These are phyloP conservation scores for Xanthorhoe spadicearia DNA, from an alignment of 2,888 invertebrate species.

Conservation along the genomic window DNA sequence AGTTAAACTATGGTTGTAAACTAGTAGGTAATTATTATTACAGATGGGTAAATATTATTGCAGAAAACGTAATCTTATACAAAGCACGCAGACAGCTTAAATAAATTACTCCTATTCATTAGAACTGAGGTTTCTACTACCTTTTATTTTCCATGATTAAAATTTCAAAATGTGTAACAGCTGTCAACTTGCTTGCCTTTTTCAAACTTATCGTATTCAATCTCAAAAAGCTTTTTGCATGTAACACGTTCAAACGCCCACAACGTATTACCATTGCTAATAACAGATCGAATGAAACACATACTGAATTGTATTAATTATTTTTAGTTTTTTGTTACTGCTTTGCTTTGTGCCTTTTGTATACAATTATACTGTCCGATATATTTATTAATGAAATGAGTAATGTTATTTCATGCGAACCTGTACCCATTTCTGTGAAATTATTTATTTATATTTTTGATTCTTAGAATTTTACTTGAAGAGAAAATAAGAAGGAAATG, in stretches of 20 bases:
- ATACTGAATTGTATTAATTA: conserved; percentile 23
- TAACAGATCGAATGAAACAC: conserved; percentile 33
- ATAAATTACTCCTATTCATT: background rate
- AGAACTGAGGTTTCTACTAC: background rate
- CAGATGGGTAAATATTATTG: background rate
- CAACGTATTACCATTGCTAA: conserved; percentile 46
- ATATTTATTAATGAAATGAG: conserved; percentile 22
- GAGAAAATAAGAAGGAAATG: conserved; percentile 1
- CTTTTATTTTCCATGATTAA: conserved; percentile 31
- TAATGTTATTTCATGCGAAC: background rate
- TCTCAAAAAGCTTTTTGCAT: conserved; percentile 45
- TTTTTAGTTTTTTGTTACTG: conserved; percentile 12
- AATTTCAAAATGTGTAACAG: conserved; percentile 42
- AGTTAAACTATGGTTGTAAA: background rate
- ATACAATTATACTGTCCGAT: conserved; percentile 21
- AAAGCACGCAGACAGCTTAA: background rate
- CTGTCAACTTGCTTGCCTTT: conserved; percentile 47
- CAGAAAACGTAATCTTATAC: background rate
- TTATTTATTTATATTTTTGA: background rate
- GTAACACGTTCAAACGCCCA: conserved; percentile 45
- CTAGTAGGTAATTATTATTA: no score
- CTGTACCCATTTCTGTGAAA: no score
- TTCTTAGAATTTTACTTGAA: background rate
- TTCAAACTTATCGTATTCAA: conserved; percentile 42
- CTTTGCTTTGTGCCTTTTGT: conserved; percentile 21